These are phyloP conservation scores for Puffinus mauretanicus DNA, from an alignment of 2,113 vertebrate genomes.

Conservation along the genomic window DNA sequence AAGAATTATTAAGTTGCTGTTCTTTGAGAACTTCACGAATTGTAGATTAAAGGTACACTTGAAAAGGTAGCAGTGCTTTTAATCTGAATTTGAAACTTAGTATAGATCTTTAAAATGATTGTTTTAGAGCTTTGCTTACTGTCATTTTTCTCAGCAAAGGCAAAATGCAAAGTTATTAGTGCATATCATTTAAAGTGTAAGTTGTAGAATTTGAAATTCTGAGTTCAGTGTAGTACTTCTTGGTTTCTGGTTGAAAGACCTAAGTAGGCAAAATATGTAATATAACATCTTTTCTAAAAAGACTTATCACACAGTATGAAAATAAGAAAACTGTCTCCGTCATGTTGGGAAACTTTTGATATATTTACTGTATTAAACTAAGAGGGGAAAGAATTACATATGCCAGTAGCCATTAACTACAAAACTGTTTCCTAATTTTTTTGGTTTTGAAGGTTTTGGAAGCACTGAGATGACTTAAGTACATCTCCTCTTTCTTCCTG, in stretches of 20 bases:
- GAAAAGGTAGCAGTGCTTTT: constrained; percentile 9
- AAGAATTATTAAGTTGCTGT: neutral
- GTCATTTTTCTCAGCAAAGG: neutral
- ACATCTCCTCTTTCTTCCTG: neutral
- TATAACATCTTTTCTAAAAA: neutral
- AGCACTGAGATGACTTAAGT: neutral
- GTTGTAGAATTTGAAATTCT: neutral
- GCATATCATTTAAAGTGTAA: neutral
- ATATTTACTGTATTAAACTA: neutral
- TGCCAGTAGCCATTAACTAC: neutral
- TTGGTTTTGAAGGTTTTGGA: neutral
- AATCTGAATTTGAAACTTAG: neutral
- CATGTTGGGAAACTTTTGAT: neutral
- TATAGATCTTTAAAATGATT: neutral
- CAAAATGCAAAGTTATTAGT: neutral
- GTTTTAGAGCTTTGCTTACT: neutral
- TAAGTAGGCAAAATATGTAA: neutral
- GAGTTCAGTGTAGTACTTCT: neutral
- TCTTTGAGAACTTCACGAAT: neutral
- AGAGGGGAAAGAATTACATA: neutral
- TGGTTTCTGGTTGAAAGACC: neutral
- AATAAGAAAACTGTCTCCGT: neutral
- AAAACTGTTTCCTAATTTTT: neutral
- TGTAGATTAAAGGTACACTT: neutral
- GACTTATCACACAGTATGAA: neutral